A percentile compares a stretch with the other conserved stretches of the same genome.
Evolutionary conservation across 2,113 vertebrate genomes (phyloP).

Genomic region (Pithys albifrons): DNA sequence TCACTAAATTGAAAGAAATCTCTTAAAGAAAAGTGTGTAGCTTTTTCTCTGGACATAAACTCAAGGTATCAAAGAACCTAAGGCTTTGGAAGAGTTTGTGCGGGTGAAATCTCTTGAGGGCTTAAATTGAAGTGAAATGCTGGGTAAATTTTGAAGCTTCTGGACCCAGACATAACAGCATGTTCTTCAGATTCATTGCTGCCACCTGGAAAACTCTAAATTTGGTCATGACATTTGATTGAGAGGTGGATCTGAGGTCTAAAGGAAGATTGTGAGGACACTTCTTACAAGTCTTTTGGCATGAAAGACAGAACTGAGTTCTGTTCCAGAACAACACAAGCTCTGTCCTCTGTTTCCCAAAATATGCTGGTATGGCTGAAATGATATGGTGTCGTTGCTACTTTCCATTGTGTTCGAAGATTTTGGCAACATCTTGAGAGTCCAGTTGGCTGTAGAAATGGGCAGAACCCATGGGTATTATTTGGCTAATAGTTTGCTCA

Average conservation of each 20-base stretch:
- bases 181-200: not conserved
- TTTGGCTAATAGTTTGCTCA: not conserved
- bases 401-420: rapidly evolving
- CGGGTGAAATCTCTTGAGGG: not conserved
- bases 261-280: not conserved
- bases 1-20: no score
- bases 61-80: not conserved
- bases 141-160: not conserved
- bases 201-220: not conserved
- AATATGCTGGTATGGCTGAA: rapidly evolving
- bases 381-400: not conserved
- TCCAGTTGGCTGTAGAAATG: not conserved
- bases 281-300: not conserved
- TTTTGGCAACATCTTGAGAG: not conserved
- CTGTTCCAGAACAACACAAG: rapidly evolving
- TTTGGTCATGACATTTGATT: not conserved
- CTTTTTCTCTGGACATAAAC: not conserved
- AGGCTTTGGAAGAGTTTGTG: not conserved
- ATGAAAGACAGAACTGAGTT: not conserved
- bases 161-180: not conserved
- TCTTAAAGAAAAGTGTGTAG: no score
- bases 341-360: rapidly evolving
- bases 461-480: not conserved
- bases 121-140: not conserved
- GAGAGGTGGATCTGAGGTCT: not conserved